A percentile compares a stretch with the other conserved stretches of the same genome.
Conservation (phyloP, 2,113 vertebrate genomes). For the rat (Rattus norvegicus) region DNA sequence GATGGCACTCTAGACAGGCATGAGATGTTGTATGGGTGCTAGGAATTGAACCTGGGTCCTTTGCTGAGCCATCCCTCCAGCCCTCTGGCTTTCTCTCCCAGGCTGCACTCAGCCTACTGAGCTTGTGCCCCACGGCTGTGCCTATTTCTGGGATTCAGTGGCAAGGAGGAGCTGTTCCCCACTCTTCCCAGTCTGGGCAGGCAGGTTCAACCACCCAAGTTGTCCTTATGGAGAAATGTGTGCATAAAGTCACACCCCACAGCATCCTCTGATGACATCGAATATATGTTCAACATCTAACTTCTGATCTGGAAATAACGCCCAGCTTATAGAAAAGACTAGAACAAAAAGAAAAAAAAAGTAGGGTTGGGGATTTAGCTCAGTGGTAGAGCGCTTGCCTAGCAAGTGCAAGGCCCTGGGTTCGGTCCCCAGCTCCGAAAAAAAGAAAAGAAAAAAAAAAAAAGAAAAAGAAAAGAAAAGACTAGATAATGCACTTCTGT, state of each 20-base stretch:
- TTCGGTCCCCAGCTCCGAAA: too few relatives aligned
- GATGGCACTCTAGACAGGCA: neutral
- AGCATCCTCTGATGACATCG: neutral
- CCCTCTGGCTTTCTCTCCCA: neutral
- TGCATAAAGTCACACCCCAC: neutral
- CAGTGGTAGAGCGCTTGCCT: too few relatives aligned
- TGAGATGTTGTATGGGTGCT: neutral
- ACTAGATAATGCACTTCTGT: neutral
- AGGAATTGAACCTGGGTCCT: neutral
- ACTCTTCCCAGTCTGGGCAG: neutral
- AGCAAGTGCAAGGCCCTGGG: too few relatives aligned
- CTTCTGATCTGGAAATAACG: slow-evolving; percentile 1
- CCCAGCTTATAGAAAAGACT: neutral
- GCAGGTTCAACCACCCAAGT: neutral
- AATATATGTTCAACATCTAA: neutral
- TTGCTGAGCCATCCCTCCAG: neutral
- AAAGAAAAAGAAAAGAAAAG: too few relatives aligned
- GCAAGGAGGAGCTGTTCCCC: neutral
- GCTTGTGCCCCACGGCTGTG: neutral
- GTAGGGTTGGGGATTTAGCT: too few relatives aligned
- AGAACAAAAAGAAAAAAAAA: too few relatives aligned
- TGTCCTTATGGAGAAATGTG: neutral
- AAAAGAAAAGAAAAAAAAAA: too few relatives aligned
- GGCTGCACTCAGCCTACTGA: neutral
- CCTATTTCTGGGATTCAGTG: neutral